Evolutionary conservation across 2,888 invertebrate species (phyloP).

Genomic region (Micropterix aruncella): DNA sequence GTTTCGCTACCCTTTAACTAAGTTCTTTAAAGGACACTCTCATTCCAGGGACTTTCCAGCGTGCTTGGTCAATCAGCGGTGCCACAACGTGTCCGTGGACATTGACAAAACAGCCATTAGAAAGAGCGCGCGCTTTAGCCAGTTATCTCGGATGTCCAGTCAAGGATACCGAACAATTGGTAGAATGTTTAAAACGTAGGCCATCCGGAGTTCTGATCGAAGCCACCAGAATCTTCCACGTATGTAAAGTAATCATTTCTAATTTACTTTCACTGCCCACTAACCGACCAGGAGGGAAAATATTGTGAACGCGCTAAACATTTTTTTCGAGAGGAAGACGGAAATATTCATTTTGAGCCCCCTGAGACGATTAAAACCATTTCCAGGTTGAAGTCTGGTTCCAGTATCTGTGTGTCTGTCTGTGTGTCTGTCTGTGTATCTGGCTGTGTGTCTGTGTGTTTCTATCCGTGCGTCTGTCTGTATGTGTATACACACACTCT

Average conservation of each 20-base stretch:
- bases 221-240: conserved; percentile 3
- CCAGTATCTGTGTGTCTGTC: too few species aligned
- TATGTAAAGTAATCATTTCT: neutral
- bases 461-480: too few species aligned
- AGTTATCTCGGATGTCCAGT: conserved; percentile 49
- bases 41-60: conserved; percentile 35
- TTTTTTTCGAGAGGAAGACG: too few species aligned
- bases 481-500: too few species aligned
- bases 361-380: too few species aligned
- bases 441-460: too few species aligned
- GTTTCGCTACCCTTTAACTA: too few species aligned
- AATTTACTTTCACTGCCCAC: neutral
- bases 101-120: conserved; percentile 37
- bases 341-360: neutral
- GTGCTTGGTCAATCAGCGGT: conserved; percentile 59
- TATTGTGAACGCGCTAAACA: too few species aligned
- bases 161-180: conserved; percentile 32
- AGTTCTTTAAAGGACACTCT: neutral
- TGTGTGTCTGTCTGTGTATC: too few species aligned
- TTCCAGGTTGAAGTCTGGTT: too few species aligned
- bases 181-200: conserved; percentile 47
- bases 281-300: too few species aligned
- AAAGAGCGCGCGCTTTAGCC: conserved; percentile 47
- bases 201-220: conserved; percentile 21
- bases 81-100: conserved; percentile 49